These are phyloP conservation scores for Arenicola marina DNA, from an alignment of 2,888 invertebrate species.

Conservation along the genomic window DNA sequence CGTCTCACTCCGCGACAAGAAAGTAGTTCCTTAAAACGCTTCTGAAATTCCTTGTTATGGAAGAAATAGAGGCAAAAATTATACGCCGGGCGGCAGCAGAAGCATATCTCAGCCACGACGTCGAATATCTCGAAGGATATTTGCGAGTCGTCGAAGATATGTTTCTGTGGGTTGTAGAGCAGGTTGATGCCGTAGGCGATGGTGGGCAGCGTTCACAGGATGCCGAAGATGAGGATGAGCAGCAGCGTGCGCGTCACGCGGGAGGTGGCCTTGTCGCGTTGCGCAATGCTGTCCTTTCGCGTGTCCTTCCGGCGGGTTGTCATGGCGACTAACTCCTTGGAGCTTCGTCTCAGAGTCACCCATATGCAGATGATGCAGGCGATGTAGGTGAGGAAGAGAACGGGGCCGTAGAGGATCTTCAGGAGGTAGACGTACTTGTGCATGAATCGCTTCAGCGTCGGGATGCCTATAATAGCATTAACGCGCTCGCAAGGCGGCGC, in stretches of 20 bases:
- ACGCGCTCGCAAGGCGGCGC: not conserved
- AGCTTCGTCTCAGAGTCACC: slow-evolving; percentile 1
- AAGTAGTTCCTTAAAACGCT: too few relatives aligned
- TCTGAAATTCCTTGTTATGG: slow-evolving; percentile 6
- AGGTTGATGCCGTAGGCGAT: slow-evolving; percentile 13
- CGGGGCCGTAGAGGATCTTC: slow-evolving; percentile 13
- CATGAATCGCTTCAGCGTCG: not conserved
- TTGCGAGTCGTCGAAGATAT: slow-evolving; percentile 8
- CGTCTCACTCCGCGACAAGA: too few relatives aligned
- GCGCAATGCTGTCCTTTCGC: not conserved
- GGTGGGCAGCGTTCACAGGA: slow-evolving; percentile 17
- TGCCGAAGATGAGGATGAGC: slow-evolving; percentile 16
- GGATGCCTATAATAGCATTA: not conserved
- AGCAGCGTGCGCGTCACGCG: slow-evolving; percentile 15
- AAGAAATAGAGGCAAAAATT: slow-evolving; percentile 9
- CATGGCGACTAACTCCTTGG: not conserved
- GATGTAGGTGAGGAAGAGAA: slow-evolving; percentile 13
- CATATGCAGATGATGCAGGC: slow-evolving; percentile 14
- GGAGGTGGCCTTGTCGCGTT: not conserved
- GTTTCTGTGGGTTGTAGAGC: slow-evolving; percentile 6
- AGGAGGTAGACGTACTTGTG: slow-evolving; percentile 5
- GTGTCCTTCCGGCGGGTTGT: not conserved
- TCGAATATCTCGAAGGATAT: slow-evolving; percentile 10
- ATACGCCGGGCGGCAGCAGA: slow-evolving; percentile 6
- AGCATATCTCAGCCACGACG: slow-evolving; percentile 16